These are phyloP conservation scores for Nylanderia fulva DNA, from an alignment of 1,140 invertebrate species.

Conservation along the genomic window DNA sequence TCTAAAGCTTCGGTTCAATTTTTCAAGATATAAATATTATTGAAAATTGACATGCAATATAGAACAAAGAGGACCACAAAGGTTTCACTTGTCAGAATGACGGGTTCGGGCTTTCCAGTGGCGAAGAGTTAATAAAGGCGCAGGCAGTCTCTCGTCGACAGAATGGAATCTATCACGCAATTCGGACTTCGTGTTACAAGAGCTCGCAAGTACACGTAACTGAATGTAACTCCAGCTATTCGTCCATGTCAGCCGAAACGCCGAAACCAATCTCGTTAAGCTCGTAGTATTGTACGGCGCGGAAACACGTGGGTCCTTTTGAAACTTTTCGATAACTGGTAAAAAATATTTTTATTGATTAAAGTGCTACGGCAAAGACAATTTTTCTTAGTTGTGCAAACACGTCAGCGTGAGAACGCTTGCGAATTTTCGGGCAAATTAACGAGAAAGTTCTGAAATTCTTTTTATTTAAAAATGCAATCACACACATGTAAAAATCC, in stretches of 20 bases:
- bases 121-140: slow-evolving; percentile 52
- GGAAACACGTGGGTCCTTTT: slow-evolving; percentile 28
- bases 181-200: slow-evolving; percentile 46
- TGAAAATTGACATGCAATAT: slow-evolving; percentile 11
- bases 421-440: not conserved
- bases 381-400: not conserved
- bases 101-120: slow-evolving; percentile 11
- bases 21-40: not conserved
- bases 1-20: not conserved
- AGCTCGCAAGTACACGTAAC: slow-evolving; percentile 47
- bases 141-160: slow-evolving; percentile 47
- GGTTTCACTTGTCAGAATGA: slow-evolving; percentile 12
- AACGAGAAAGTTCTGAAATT: not conserved
- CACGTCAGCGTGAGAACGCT: no score
- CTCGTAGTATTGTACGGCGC: slow-evolving; percentile 46
- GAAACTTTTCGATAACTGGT: slow-evolving; percentile 1
- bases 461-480: not conserved
- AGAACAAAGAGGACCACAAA: slow-evolving; percentile 1
- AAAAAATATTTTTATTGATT: slow-evolving; percentile 51
- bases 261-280: slow-evolving; percentile 60
- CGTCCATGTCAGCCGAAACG: slow-evolving; percentile 40
- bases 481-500: not conserved
- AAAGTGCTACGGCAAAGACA: not conserved
- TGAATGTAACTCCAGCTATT: slow-evolving; percentile 51
- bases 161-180: slow-evolving; percentile 59